Percentiles rank a stretch among this genome's conserved stretches.
These are phyloP conservation scores for Mesorhabditis belari DNA, from an alignment of 2,888 invertebrate species.

Conservation along the genomic window DNA sequence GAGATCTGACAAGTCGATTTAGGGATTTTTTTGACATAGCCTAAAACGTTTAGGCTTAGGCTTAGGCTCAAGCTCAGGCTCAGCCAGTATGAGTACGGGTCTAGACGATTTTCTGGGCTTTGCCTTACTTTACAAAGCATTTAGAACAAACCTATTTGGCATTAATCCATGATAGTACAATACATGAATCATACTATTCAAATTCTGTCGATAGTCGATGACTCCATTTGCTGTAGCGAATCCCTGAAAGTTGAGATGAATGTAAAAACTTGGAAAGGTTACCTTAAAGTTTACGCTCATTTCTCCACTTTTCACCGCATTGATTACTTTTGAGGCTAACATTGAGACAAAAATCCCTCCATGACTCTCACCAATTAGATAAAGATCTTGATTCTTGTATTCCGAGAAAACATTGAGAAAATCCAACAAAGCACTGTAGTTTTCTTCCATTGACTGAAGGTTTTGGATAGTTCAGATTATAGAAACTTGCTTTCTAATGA, in stretches of 20 bases:
- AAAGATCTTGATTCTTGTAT: constrained; percentile 17
- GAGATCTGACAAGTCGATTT: no score
- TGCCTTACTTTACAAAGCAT: no score
- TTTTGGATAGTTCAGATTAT: no score
- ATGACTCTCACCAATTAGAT: no score
- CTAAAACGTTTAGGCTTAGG: no score
- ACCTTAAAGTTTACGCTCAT: constrained; percentile 23
- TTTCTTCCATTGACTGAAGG: constrained; percentile 55
- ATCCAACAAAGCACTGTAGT: constrained; percentile 55
- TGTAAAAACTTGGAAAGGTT: no score
- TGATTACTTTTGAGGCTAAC: constrained; percentile 11
- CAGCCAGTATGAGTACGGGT: no score
- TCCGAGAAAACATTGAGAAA: constrained; percentile 46
- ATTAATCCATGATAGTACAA: constrained; percentile 37
- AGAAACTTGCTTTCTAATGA: no score
- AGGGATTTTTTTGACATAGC: no score
- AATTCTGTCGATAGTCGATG: constrained; percentile 27
- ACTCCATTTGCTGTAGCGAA: constrained; percentile 51
- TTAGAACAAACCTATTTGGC: no score
- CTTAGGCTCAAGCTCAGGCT: no score
- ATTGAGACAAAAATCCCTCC: no score
- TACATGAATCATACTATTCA: constrained; percentile 35
- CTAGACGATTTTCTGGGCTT: not conserved
- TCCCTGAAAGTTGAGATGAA: constrained; percentile 20
- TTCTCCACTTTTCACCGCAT: constrained; percentile 16